Evolutionary conservation across 2,888 invertebrate species (phyloP), one percentile per base, ranked within the genome.

Genomic region (Synanthedon formicaeformis): DNA sequence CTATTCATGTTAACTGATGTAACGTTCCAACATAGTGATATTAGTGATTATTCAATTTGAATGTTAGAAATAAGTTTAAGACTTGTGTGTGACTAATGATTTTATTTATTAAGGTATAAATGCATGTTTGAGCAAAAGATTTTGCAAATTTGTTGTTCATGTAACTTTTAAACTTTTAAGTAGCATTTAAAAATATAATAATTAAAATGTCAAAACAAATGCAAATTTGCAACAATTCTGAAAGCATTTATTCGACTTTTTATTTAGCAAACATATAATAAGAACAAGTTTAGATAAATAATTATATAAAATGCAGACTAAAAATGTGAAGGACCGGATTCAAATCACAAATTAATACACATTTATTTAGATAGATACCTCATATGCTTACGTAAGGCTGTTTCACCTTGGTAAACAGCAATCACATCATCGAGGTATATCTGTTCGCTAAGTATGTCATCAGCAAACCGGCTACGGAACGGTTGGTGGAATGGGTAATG

Each of bases 401-500:
- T 52, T 50, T 41, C 45, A 52, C 53, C 41, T 49, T 50, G 18
- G 49, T 23, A 49, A 49, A 23, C 49, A 23, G 40, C 48, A 34
- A 49, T 48, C 52, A 50, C 54, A 52, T 54, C 55, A 54, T 52
- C 50, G 50, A 41, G 18, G 51, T 51, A 54, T 53, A 52, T 56
- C 41, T 54, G 27, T 48, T 49, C 48, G 27, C 51, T 53, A 50
- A 49, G 49, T 49, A 49, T 49, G 49, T 49, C 49, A 49, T 49
- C 16, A 23, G 11, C 49, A 49, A 49, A 49, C 49, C 18, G 16
- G 49, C 49, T 14, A n/a, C 45, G 34, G 34, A 34, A 34, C 34
- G 34, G 34, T 34, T 10, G 34, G 34, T 34, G 34, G 34, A 34
- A 34, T 34, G 34, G 34, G 34, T 34, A 34, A 45, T 45, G 45